Base-by-base conservation (phyloP, 2,113 vertebrate species). In the Euleptes europaea region DNA sequence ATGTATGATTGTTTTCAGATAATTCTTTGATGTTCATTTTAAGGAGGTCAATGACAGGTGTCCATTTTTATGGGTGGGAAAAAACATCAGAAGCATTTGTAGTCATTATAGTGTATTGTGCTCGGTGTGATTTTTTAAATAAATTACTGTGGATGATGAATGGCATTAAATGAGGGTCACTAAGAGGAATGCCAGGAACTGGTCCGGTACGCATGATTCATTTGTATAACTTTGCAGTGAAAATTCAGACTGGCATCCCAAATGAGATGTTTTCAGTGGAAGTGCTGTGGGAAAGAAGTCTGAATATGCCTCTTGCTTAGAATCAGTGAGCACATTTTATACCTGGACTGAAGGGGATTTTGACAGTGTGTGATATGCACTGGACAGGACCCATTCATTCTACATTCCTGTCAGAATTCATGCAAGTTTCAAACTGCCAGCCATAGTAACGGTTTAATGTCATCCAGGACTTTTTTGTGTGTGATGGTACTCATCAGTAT, bases 41-140 rank as follows among this genome's bases (percentile, higher is more conserved):
- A 44, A 35, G 65, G 67, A 60, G 3, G 1, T 0, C 19, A 1
- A 4, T 70, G 60, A 28, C 7, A 31, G 0, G 10, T 0, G 0
- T 31, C 0, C 8, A 51, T 10, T 49, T 44, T 66, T 28, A 23
- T 35, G 38, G 4, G 1, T 19, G 38, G 21, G 28, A 38, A 70
- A 38, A 35, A 42, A 0, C 17, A 80, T 6, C 54, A 89, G 23
- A 0, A 35, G 42, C 40, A 4, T 1, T 38, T 69, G n/a, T 38
- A 70, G 38, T 1, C 19, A 42, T 1, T 26, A 9, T 47, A 2
- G 11, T 40, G 26, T 47, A 84, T 86, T 75, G 1, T 1, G 54
- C 3, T 33, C 2, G 74, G 40, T 72, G 7, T 23, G 23, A 2
- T n/a, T 40, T n/a, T 72, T 21, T 65, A 44, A 79, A 79, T 83